These are phyloP conservation scores for Lichenostomus cassidix DNA, from an alignment of 2,113 vertebrate species.

Conservation along the genomic window DNA sequence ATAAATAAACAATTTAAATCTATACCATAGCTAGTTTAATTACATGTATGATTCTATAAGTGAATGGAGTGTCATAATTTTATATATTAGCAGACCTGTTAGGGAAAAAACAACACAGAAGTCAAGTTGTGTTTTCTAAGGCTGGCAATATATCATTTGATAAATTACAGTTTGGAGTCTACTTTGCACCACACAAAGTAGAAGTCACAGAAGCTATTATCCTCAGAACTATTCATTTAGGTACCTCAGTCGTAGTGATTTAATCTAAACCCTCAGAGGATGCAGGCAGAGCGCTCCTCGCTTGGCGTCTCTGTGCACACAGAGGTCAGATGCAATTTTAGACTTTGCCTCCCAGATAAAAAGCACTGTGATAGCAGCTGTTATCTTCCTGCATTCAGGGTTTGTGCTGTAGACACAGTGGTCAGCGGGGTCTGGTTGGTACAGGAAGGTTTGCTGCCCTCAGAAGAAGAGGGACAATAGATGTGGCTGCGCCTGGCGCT, in stretches of 20 bases:
- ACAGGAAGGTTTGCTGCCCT: neutral
- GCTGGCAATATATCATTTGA: neutral
- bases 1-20: neutral
- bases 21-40: neutral
- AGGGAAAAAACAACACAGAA: neutral
- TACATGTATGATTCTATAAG: neutral
- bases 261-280: neutral
- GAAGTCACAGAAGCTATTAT: neutral
- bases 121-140: neutral
- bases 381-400: neutral
- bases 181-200: neutral
- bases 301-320: neutral
- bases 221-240: neutral
- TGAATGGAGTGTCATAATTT: neutral
- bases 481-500: neutral
- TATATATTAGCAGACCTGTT: neutral
- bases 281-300: neutral
- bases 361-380: neutral
- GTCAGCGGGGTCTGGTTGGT: neutral
- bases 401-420: neutral
- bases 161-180: neutral
- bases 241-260: neutral
- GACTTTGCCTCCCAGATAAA: conserved; percentile 15
- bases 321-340: conserved; percentile 14
- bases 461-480: neutral